A percentile compares a stretch with the other conserved stretches of the same genome.
Evolutionary conservation across 2,797 vertebrate genomes (phyloP).

Genomic region (Eulemur albifrons): DNA sequence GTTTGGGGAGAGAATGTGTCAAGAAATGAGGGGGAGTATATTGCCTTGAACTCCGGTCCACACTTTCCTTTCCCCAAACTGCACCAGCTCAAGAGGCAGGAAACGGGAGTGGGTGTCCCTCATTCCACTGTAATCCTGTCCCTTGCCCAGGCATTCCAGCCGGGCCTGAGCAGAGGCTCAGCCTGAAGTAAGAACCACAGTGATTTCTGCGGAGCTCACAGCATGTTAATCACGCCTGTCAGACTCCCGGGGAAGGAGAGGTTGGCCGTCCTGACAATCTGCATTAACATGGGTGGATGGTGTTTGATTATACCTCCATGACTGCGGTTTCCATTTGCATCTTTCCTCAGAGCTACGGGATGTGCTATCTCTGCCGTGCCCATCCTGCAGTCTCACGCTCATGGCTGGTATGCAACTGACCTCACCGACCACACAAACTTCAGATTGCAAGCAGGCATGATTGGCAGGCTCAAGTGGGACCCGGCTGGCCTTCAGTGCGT

Average conservation of each 20-base stretch:
- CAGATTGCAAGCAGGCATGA: background rate
- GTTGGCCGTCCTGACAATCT: constrained; percentile 56
- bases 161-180: background rate
- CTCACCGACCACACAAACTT: background rate
- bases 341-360: constrained; percentile 22
- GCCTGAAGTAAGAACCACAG: constrained; percentile 8
- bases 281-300: constrained; percentile 51
- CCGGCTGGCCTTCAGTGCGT: background rate
- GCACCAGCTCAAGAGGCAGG: background rate
- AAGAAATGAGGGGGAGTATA: constrained; percentile 9
- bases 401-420: background rate
- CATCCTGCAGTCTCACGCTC: background rate
- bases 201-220: background rate
- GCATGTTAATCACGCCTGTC: constrained; percentile 57
- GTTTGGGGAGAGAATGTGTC: constrained; percentile 50
- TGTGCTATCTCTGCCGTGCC: background rate
- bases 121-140: background rate
- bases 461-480: rapidly evolving
- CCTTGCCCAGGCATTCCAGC: background rate
- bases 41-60: constrained; percentile 9
- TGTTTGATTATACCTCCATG: constrained; percentile 58
- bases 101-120: background rate
- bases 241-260: constrained; percentile 47
- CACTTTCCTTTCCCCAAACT: background rate
- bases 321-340: constrained; percentile 37